Evolutionary conservation across 2,888 invertebrate species (phyloP).

Genomic region (Chouioia cunea): DNA sequence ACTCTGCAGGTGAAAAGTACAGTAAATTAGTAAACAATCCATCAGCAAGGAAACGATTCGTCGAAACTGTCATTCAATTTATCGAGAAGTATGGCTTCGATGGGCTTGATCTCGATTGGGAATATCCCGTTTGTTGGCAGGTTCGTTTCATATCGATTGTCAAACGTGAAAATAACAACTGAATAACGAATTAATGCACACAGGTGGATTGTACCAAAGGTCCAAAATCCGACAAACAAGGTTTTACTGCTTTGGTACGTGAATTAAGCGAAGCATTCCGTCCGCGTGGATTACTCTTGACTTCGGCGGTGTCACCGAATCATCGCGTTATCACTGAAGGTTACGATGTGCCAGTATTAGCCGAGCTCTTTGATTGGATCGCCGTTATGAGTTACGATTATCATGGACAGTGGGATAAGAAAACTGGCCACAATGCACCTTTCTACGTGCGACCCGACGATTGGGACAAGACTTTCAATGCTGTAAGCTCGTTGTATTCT

Average conservation of each 20-base stretch:
- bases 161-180: background rate
- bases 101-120: conserved; percentile 94
- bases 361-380: conserved; percentile 87
- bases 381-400: conserved; percentile 93
- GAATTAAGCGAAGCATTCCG: conserved; percentile 81
- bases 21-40: conserved; percentile 83
- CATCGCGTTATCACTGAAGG: conserved; percentile 87
- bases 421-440: conserved; percentile 90
- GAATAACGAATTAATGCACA: conserved; percentile 10
- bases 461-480: conserved; percentile 82
- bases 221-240: conserved; percentile 83
- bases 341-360: conserved; percentile 84
- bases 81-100: conserved; percentile 86
- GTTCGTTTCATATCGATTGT: no score
- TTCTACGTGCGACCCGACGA: conserved; percentile 84
- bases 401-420: conserved; percentile 92
- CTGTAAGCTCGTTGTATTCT: conserved; percentile 69
- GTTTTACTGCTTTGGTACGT: conserved; percentile 80
- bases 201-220: conserved; percentile 87
- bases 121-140: conserved; percentile 94
- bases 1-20: conserved; percentile 91
- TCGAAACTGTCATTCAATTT: conserved; percentile 82
- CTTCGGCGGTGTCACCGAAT: conserved; percentile 88
- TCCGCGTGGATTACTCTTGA: conserved; percentile 79
- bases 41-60: conserved; percentile 79